Conservation (phyloP, 2,113 vertebrate genomes). For the Pelecanus crispus region DNA sequence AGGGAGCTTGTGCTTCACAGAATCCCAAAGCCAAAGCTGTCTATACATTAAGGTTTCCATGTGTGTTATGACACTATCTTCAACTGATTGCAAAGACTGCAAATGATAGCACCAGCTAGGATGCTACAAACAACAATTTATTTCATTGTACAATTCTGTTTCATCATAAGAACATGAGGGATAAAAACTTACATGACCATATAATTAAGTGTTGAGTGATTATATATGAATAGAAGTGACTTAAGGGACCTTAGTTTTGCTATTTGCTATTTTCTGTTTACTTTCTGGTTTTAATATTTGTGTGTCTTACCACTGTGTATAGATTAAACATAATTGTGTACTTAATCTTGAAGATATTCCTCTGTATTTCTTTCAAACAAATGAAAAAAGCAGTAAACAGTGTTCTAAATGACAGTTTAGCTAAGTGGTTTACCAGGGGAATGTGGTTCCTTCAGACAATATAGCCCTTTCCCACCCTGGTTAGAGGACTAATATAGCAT, state of each 20-base stretch:
- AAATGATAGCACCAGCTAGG: not conserved
- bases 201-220: not conserved
- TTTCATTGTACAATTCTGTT: not conserved
- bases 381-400: not conserved
- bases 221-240: not conserved
- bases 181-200: not conserved
- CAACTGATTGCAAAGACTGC: not conserved
- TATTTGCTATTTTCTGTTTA: not conserved
- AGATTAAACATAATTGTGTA: not conserved
- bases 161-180: not conserved
- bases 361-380: not conserved
- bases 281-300: not conserved
- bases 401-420: not conserved
- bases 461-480: not conserved
- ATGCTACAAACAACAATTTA: not conserved
- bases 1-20: not conserved
- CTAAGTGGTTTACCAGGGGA: slow-evolving; percentile 32
- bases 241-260: not conserved
- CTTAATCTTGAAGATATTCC: not conserved
- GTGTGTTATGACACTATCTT: not conserved
- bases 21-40: not conserved
- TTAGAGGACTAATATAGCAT: not conserved
- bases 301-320: not conserved
- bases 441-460: not conserved
- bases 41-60: not conserved